Evolutionary conservation across 2,797 vertebrate species (phyloP).

Genomic region (Lindbergichthys nudifrons): DNA sequence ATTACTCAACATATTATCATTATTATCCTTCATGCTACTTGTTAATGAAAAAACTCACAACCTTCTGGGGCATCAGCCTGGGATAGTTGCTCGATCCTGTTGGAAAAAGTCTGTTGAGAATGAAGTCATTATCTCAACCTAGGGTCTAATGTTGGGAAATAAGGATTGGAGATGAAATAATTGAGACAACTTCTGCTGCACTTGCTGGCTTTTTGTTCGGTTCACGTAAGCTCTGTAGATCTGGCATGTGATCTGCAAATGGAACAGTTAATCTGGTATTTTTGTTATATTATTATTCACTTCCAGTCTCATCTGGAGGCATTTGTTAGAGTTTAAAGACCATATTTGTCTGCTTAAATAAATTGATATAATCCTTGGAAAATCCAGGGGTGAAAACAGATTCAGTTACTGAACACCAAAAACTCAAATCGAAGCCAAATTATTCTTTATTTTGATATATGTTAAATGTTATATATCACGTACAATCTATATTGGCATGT

Average conservation of each 20-base stretch:
- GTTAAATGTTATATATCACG: neutral
- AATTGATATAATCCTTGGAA: constrained; percentile 18
- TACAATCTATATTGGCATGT: neutral
- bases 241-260: constrained; percentile 24
- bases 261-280: constrained; percentile 7
- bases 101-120: constrained; percentile 33
- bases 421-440: neutral
- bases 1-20: neutral
- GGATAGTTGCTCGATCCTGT: constrained; percentile 29
- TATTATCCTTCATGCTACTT: neutral
- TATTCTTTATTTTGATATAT: neutral
- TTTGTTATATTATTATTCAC: neutral
- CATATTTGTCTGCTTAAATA: constrained; percentile 37
- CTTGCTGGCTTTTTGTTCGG: neutral
- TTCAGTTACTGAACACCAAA: constrained; percentile 1
- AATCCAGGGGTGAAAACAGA: constrained; percentile 14
- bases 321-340: constrained; percentile 16
- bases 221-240: constrained; percentile 15
- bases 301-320: constrained; percentile 22
- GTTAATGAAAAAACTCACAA: neutral
- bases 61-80: constrained; percentile 20
- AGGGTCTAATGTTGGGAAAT: neutral
- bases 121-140: constrained; percentile 42
- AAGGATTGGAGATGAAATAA: constrained; percentile 14
- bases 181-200: neutral